Percentiles rank a stretch among this genome's conserved stretches.
Conservation (phyloP, 2,888 invertebrate genomes). For the Epiperipatus broadwayi region DNA sequence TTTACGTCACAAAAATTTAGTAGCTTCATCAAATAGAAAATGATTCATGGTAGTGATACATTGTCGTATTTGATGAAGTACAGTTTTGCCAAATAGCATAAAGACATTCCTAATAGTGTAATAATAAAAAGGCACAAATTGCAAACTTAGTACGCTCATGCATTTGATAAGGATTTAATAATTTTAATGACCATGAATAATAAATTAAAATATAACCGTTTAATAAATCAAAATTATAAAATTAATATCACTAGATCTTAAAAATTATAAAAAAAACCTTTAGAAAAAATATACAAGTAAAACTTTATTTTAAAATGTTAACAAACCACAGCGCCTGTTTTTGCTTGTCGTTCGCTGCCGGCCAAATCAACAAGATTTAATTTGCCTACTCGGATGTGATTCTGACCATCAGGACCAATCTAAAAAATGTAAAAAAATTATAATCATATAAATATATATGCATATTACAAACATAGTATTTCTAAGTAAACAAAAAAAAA, state of each 20-base stretch:
- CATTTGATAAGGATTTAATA: too few relatives aligned
- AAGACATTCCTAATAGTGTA: too few relatives aligned
- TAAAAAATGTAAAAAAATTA: constrained; percentile 18
- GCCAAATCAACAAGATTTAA: constrained; percentile 93
- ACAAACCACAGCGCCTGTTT: constrained; percentile 66
- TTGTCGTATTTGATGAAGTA: too few relatives aligned
- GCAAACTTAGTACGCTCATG: too few relatives aligned
- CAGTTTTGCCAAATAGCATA: too few relatives aligned
- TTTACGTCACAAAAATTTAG: too few relatives aligned
- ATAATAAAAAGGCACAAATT: too few relatives aligned
- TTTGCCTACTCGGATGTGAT: constrained; percentile 60
- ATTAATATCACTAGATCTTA: neutral
- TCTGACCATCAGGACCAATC: constrained; percentile 39
- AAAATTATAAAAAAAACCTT: constrained; percentile 1
- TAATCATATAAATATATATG: neutral
- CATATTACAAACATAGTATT: too few relatives aligned
- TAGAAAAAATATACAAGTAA: neutral
- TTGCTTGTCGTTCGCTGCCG: constrained; percentile 89
- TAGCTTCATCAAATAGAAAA: too few relatives aligned
- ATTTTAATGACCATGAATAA: too few relatives aligned
- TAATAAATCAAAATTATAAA: neutral
- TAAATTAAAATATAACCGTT: neutral
- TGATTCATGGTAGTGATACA: too few relatives aligned
- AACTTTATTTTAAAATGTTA: neutral
- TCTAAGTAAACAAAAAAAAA: too few relatives aligned